Conservation (phyloP, 1,140 invertebrate species). For the Dreissena rostriformis region DNA sequence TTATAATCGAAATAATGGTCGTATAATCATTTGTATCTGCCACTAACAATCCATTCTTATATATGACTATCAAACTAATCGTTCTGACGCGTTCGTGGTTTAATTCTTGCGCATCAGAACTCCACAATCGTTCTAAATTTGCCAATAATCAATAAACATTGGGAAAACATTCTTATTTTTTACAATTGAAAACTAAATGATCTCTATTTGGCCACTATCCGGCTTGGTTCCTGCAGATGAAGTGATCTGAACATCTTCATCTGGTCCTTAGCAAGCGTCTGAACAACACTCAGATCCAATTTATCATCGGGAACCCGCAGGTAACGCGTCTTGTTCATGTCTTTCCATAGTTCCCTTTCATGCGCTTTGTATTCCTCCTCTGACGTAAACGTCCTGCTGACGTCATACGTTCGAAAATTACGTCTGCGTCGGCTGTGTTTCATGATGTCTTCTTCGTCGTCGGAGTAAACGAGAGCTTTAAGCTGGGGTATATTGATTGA, state of each 20-base stretch:
- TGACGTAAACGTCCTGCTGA: slow-evolving; percentile 62
- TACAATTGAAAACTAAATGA: no score
- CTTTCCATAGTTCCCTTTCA: slow-evolving; percentile 64
- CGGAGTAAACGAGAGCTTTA: slow-evolving; percentile 26
- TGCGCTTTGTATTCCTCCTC: slow-evolving; percentile 68
- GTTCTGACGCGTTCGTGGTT: no score
- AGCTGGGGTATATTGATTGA: background rate
- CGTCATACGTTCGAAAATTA: slow-evolving; percentile 53
- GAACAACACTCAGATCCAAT: slow-evolving; percentile 63
- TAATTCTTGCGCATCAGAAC: no score
- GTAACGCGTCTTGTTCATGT: slow-evolving; percentile 71
- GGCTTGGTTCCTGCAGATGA: slow-evolving; percentile 15
- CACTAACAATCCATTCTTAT: no score
- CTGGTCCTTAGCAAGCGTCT: slow-evolving; percentile 70
- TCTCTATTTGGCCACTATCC: slow-evolving; percentile 31
- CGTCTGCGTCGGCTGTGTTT: slow-evolving; percentile 39
- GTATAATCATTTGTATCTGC: no score
- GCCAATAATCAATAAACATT: no score
- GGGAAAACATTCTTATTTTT: no score
- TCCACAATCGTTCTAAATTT: no score
- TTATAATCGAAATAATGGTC: no score
- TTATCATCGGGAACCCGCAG: slow-evolving; percentile 65
- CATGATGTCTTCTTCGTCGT: slow-evolving; percentile 33
- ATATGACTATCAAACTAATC: no score
- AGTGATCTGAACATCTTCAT: slow-evolving; percentile 60